Evolutionary conservation across 2,888 invertebrate species (phyloP).

Genomic region (Synergus laeviventris): DNA sequence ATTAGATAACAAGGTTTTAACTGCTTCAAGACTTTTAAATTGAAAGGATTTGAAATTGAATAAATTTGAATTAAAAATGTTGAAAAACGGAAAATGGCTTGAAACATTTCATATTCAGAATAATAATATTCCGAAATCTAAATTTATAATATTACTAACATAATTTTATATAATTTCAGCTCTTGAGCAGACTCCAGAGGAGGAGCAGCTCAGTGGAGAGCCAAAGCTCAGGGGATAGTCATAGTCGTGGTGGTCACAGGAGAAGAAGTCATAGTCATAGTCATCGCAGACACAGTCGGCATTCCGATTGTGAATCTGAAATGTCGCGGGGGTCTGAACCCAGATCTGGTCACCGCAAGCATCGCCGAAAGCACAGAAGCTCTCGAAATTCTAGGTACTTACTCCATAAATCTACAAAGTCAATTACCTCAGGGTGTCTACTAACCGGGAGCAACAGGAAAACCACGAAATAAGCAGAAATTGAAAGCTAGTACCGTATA

Average conservation of each 20-base stretch:
- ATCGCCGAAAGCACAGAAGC: conserved; percentile 84
- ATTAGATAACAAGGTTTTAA: neutral
- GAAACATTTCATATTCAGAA: neutral
- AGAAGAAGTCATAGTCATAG: conserved; percentile 84
- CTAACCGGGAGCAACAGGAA: too few relatives aligned
- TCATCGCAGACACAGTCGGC: conserved; percentile 85
- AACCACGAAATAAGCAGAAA: too few relatives aligned
- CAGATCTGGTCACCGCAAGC: conserved; percentile 84
- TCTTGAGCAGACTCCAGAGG: conserved; percentile 73
- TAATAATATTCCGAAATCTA: neutral
- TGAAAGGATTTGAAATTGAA: too few relatives aligned
- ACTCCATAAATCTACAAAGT: neutral
- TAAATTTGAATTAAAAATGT: too few relatives aligned
- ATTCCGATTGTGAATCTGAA: conserved; percentile 94
- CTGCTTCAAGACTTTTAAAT: too few relatives aligned
- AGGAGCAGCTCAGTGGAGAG: conserved; percentile 91
- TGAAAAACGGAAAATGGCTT: too few relatives aligned
- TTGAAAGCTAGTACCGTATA: too few relatives aligned
- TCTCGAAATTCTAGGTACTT: conserved; percentile 81
- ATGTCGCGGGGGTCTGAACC: conserved; percentile 88
- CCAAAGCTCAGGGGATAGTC: conserved; percentile 89
- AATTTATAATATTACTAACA: neutral
- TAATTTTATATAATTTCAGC: conserved; percentile 57
- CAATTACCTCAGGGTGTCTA: neutral
- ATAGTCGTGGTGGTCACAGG: conserved; percentile 83